Evolutionary conservation across 2,113 vertebrate species (phyloP).

Genomic region (Emydocephalus ijimae): DNA sequence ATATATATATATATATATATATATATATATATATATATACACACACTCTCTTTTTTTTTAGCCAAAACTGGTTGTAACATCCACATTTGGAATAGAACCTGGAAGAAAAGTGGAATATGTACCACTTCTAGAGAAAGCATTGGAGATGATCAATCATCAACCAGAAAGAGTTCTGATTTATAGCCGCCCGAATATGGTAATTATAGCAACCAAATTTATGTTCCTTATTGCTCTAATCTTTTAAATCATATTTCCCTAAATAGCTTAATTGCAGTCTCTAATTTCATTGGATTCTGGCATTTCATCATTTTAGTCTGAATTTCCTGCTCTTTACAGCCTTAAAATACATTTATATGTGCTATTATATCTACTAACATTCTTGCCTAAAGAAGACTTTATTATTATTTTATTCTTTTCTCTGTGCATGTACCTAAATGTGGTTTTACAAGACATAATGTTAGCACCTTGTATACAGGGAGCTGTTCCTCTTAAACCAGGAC

Average conservation of each 20-base stretch:
- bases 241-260: constrained; percentile 14
- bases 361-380: neutral
- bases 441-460: neutral
- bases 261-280: neutral
- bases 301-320: neutral
- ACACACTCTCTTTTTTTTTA: constrained; percentile 61
- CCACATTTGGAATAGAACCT: constrained; percentile 92
- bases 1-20: too few relatives aligned
- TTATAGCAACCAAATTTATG: constrained; percentile 10
- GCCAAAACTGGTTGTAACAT: constrained; percentile 91
- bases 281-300: neutral
- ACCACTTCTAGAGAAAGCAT: constrained; percentile 85
- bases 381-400: neutral
- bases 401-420: constrained; percentile 11
- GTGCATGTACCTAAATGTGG: neutral
- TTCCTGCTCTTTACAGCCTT: neutral
- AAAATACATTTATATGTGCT: neutral
- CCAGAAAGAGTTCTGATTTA: constrained; percentile 89
- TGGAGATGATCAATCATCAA: constrained; percentile 77
- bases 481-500: constrained; percentile 67
- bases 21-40: neutral
- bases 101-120: constrained; percentile 87
- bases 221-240: neutral
- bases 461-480: constrained; percentile 70
- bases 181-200: constrained; percentile 85